Percentiles rank a stretch among this genome's conserved stretches.
These are phyloP conservation scores for Typhlomys cinereus DNA, from an alignment of 2,113 vertebrate genomes.

Conservation along the genomic window DNA sequence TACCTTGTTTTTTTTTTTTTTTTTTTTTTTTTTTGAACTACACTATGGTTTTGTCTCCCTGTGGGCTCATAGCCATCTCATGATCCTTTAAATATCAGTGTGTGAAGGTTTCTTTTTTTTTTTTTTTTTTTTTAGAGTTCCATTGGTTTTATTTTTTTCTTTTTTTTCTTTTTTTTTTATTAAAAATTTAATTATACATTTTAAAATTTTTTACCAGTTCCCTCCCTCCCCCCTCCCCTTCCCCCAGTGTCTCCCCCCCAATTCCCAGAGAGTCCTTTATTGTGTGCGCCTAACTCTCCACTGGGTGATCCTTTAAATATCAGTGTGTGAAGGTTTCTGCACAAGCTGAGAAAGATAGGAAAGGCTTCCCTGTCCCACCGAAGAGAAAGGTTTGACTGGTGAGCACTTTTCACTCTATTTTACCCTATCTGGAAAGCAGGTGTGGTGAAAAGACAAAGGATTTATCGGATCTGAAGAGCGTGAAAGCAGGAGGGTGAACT, in stretches of 20 bases:
- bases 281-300: no score
- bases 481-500: not conserved
- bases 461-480: no score
- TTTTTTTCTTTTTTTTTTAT: no score
- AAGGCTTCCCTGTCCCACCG: not conserved
- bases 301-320: not conserved
- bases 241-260: no score
- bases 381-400: not conserved
- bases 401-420: not conserved
- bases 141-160: no score
- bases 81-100: not conserved
- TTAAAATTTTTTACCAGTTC: no score
- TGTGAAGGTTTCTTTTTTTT: slow-evolving; percentile 10
- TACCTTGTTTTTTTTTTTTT: not conserved
- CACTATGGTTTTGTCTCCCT: slow-evolving; percentile 23
- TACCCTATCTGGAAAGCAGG: not conserved
- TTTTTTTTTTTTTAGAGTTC: no score
- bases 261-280: no score
- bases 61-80: not conserved
- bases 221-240: no score
- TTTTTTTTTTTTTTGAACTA: not conserved
- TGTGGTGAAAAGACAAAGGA: no score
- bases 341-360: not conserved
- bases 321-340: not conserved
- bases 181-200: no score